Conservation (phyloP, 2,113 vertebrate genomes). For the Burhinus bistriatus region DNA sequence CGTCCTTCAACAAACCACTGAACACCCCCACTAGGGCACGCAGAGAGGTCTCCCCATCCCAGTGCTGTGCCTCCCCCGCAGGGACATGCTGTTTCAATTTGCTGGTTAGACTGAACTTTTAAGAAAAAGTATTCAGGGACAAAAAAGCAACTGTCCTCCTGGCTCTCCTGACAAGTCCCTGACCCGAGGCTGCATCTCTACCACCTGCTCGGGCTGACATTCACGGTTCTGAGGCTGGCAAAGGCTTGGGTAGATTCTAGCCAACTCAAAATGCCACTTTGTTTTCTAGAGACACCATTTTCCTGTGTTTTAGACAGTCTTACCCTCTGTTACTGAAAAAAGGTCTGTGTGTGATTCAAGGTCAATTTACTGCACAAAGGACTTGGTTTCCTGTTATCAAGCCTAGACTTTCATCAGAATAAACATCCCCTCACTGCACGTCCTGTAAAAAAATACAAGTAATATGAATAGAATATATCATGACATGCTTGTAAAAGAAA, state of each 20-base stretch:
- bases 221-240: constrained; percentile 45
- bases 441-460: constrained; percentile 40
- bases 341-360: constrained; percentile 43
- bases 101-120: background rate
- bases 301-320: constrained; percentile 40
- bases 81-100: background rate
- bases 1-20: background rate
- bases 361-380: constrained; percentile 39
- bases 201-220: constrained; percentile 51
- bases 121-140: background rate
- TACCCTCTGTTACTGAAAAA: constrained; percentile 56
- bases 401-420: constrained; percentile 52
- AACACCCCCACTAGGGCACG: background rate
- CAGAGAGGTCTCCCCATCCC: background rate
- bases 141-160: constrained; percentile 45
- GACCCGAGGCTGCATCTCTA: background rate
- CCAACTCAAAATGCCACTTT: constrained; percentile 59
- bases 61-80: background rate
- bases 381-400: constrained; percentile 72
- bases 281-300: constrained; percentile 56
- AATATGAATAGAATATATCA: background rate
- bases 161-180: background rate
- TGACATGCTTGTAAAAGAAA: constrained; percentile 7
- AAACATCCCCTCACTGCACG: constrained; percentile 9
- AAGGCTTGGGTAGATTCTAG: constrained; percentile 2